phyloP scores from a whole-genome alignment of 2,888 invertebrate genomes.

The Eubasilissa splendida region DNA sequence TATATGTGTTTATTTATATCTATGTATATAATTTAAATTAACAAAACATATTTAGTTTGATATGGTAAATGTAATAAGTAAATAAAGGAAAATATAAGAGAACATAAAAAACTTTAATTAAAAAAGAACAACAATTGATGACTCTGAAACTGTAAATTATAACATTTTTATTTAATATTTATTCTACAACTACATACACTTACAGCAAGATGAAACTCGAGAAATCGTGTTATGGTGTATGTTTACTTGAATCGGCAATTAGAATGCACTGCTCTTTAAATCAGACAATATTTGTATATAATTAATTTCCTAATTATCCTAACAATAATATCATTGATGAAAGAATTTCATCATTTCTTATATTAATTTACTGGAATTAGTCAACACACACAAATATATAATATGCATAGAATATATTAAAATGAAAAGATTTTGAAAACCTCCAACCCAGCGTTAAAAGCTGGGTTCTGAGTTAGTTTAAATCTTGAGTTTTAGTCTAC shows the following conservation, averaged over 20 bases:
- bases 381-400: constrained; percentile 42
- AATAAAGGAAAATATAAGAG: constrained; percentile 34
- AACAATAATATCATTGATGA: constrained; percentile 43
- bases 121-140: constrained; percentile 21
- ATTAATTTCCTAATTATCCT: constrained; percentile 46
- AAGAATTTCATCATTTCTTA: background rate
- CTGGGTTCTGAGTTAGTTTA: background rate
- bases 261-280: constrained; percentile 2
- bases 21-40: constrained; percentile 36
- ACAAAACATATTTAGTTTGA: constrained; percentile 35
- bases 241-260: constrained; percentile 22
- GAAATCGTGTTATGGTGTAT: constrained; percentile 16
- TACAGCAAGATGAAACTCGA: constrained; percentile 53
- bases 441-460: constrained; percentile 3
- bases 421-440: constrained; percentile 32
- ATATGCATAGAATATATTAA: constrained; percentile 27
- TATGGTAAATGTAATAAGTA: constrained; percentile 42
- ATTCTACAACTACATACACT: constrained; percentile 48
- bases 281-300: constrained; percentile 23
- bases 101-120: constrained; percentile 15
- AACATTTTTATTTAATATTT: constrained; percentile 30
- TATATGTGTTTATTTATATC: constrained; percentile 47
- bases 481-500: constrained; percentile 7
- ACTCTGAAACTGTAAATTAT: no score
- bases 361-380: constrained; percentile 33